Conservation (phyloP, 2,113 vertebrate genomes). For the Lates calcarifer region DNA sequence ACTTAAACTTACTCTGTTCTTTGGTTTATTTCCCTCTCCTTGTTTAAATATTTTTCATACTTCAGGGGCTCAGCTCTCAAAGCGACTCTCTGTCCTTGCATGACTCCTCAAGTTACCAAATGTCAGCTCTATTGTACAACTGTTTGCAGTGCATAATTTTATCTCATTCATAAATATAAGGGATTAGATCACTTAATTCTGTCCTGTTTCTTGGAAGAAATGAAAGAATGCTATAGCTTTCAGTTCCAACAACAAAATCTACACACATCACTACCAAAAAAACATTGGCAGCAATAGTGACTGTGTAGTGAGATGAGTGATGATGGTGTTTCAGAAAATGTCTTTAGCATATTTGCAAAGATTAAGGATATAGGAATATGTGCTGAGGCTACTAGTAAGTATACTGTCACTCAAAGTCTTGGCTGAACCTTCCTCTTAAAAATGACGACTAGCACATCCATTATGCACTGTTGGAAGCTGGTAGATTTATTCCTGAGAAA, state of each 20-base stretch:
- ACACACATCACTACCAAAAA: neutral
- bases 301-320: too few relatives aligned
- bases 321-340: neutral
- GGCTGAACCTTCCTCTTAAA: neutral
- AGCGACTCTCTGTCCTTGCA: constrained; percentile 22
- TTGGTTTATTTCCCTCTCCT: constrained; percentile 48
- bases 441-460: neutral
- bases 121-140: neutral
- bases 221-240: neutral
- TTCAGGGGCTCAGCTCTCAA: constrained; percentile 34
- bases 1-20: constrained; percentile 45
- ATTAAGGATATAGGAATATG: neutral
- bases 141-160: neutral
- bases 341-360: neutral
- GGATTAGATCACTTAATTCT: constrained; percentile 4
- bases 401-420: neutral
- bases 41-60: constrained; percentile 54
- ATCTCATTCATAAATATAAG: neutral
- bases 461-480: neutral
- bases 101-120: neutral
- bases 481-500: neutral
- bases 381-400: neutral
- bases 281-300: neutral
- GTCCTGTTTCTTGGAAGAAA: neutral
- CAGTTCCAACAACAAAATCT: neutral